A percentile compares a stretch with the other conserved stretches of the same genome.
These are phyloP conservation scores for Fissipunctia ypsillon DNA, from an alignment of 2,888 invertebrate species.

Conservation along the genomic window DNA sequence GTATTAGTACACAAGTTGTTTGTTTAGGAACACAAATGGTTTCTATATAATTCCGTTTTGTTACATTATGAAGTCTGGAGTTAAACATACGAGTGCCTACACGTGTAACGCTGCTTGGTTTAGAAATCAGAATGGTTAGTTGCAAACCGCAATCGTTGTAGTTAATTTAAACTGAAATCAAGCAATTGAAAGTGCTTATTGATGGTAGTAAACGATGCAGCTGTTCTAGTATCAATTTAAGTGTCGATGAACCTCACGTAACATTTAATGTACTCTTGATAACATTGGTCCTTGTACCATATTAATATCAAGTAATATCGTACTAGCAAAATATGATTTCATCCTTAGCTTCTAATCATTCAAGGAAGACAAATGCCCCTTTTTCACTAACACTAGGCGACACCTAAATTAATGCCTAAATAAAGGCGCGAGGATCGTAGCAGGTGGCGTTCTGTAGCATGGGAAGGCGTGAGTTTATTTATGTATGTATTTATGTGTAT, in stretches of 20 bases:
- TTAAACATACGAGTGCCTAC: not conserved
- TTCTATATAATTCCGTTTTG: constrained; percentile 34
- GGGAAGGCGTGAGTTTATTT: too few species aligned
- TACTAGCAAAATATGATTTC: not conserved
- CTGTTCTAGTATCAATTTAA: not conserved
- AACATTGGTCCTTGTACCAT: constrained; percentile 1
- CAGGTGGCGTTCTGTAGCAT: too few species aligned
- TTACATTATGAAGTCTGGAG: constrained; percentile 21
- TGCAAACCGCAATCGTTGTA: not conserved
- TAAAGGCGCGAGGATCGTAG: too few species aligned
- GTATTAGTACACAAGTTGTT: constrained; percentile 29
- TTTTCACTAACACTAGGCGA: too few species aligned
- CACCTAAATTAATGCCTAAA: too few species aligned
- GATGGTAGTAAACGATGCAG: not conserved
- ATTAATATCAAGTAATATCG: not conserved
- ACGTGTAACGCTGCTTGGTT: not conserved
- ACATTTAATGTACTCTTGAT: not conserved
- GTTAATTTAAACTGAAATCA: not conserved
- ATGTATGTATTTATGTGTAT: too few species aligned
- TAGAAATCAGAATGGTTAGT: not conserved
- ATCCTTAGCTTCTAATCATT: not conserved
- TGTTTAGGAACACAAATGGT: constrained; percentile 12
- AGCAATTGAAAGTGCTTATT: not conserved
- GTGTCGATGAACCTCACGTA: not conserved
- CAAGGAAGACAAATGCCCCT: not conserved